Evolutionary conservation across 2,113 vertebrate species (phyloP), one percentile per base, ranked within the genome.

Genomic region (Rhadina sibilatrix): DNA sequence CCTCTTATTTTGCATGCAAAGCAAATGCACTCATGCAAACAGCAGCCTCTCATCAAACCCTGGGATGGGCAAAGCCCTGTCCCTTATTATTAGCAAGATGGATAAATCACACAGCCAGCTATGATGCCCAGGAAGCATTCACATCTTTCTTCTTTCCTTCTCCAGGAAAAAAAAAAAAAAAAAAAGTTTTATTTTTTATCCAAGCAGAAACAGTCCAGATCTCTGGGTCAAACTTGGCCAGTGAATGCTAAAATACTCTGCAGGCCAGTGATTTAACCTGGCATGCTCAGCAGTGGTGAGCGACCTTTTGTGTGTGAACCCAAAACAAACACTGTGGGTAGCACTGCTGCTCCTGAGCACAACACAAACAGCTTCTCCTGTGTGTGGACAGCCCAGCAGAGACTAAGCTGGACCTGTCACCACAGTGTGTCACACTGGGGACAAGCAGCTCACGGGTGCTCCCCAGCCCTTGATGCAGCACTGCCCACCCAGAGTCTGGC

Each of bases 241-340:
- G 35, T 18, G 63, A 91, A 80, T 44, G 59, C 63, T 92, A 30
- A 90, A 95, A 93, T 30, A 54, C 21, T 24, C 59, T 50, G 37
- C 83, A 82, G 75, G 77, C 31, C 68, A 59, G 33, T 61, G 21
- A 54, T 81, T 69, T 37, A 87, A 77, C 54, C 64, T 33, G 50
- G 25, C 0, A 0, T 46, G 69, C 37, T 65, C 50, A 77, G 86
- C 46, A 37, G 50, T 3, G 30, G 37, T 0, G 0, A 53, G 35
- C 0, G 5, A 68, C 27, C 15, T 83, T 57, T 69, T 27, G 42
- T 46, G 15, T 38, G 12, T 6, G 74, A 50, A 37, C 21, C 31
- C 63, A 15, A 69, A 77, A 31, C 17, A 89, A 83, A 86, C 6
- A 5, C 24, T n/a, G 22, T 54, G 47, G 35, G 33, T 56, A 50